These are phyloP conservation scores for Clinocottus analis DNA, from an alignment of 2,113 vertebrate genomes.

Conservation along the genomic window DNA sequence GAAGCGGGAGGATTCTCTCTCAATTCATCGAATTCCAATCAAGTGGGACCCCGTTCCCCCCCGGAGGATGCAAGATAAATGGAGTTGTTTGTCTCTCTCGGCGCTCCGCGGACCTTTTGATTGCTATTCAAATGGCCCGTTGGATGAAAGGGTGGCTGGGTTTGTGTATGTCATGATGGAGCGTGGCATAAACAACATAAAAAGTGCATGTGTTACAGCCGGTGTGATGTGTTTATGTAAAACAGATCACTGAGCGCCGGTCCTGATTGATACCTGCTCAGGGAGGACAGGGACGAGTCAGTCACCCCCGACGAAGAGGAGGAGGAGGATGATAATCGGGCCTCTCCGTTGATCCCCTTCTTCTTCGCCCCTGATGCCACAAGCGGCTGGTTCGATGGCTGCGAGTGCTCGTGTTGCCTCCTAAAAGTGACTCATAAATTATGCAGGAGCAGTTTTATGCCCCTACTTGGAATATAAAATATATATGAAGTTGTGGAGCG, in stretches of 20 bases:
- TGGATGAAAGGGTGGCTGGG: background rate
- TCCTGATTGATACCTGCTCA: slow-evolving; percentile 42
- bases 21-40: slow-evolving; percentile 60
- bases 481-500: slow-evolving; percentile 24
- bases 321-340: too few relatives aligned
- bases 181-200: background rate
- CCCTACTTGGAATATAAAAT: slow-evolving; percentile 47
- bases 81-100: background rate
- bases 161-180: background rate
- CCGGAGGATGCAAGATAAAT: slow-evolving; percentile 44
- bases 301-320: background rate
- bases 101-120: slow-evolving; percentile 6
- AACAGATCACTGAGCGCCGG: background rate
- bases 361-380: background rate
- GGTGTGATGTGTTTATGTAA: background rate
- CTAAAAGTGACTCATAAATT: slow-evolving; percentile 59
- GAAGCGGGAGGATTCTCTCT: slow-evolving; percentile 28
- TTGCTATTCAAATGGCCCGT: slow-evolving; percentile 22
- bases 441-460: slow-evolving; percentile 59
- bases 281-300: slow-evolving; percentile 1
- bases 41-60: slow-evolving; percentile 31
- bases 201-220: background rate
- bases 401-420: slow-evolving; percentile 45
- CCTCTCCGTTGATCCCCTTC: slow-evolving; percentile 13
- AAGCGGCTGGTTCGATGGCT: slow-evolving; percentile 30